Evolutionary conservation across 2,113 vertebrate species (phyloP), one percentile per base, ranked within the genome.

Genomic region (Etheostoma spectabile): DNA sequence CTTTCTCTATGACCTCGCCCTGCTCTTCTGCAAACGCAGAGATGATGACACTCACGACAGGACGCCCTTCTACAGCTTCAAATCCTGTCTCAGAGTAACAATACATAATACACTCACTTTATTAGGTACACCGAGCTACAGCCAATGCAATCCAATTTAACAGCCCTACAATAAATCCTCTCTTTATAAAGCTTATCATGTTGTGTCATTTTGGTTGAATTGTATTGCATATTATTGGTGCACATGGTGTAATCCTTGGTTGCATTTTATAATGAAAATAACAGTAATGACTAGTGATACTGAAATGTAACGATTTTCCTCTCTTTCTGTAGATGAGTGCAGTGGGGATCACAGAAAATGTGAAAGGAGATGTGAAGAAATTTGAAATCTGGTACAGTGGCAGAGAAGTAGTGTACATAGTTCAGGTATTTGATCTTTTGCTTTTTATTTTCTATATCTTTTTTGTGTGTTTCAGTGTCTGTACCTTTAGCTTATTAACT

Each of bases 351-450:
- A 98, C 97, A 2, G 98, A 99, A 89, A 97, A 96, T 0, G 96
- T 99, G 61, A 99, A 99, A 88, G 98, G 98, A 67, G 98, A 99
- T 49, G 93, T 95, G 69, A 97, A 97, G 91, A 99, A 99, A 82
- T 99, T 99, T 95, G 98, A 99, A 90, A 96, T 99, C 90, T 99
- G 97, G 96, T 97, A 97, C 87, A 97, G 96, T 1, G 96, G 95
- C 18, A 93, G 97, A 86, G 98, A 99, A 69, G 98, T 99, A 70
- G 96, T 98, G 38, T 99, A 99, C 2, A 94, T 99, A 8, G 91
- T 99, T 27, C 98, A 99, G 97, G 98, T 99, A 71, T 80, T 92
- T 63, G 0, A 63, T 49, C 0, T 14, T n/a, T 6, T 67, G 3
- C 16, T 69, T 55, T 64, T 7, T 21, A 2, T 66, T 65, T 33